These are phyloP conservation scores for Caenorhabditis sp. DNA, from an alignment of 2,888 invertebrate genomes.

Conservation along the genomic window DNA sequence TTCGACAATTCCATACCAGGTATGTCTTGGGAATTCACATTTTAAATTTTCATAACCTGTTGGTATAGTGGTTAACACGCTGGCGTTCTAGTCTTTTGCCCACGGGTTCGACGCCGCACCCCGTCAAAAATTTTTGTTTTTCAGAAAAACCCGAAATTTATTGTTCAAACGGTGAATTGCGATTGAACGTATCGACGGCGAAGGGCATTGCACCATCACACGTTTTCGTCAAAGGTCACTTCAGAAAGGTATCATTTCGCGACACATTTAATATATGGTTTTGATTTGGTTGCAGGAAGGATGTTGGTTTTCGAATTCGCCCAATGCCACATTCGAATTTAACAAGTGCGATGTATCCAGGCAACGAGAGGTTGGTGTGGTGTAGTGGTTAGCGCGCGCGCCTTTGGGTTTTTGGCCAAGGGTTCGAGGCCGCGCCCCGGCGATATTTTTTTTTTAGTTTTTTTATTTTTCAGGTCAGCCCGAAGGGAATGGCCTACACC, in stretches of 20 bases:
- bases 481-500: slow-evolving; percentile 65
- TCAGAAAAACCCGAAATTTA: background rate
- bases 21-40: background rate
- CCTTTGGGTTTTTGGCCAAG: no score
- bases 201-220: slow-evolving; percentile 56
- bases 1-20: background rate
- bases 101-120: no score
- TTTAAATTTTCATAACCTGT: no score
- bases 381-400: no score
- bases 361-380: slow-evolving; percentile 62
- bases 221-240: slow-evolving; percentile 67
- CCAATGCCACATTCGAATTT: slow-evolving; percentile 62
- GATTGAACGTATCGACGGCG: slow-evolving; percentile 51
- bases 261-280: no score
- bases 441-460: no score
- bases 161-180: slow-evolving; percentile 6
- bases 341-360: slow-evolving; percentile 65
- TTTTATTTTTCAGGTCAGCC: slow-evolving; percentile 54
- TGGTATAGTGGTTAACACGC: no score
- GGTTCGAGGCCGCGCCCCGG: no score
- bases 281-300: slow-evolving; percentile 47
- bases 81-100: no score
- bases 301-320: slow-evolving; percentile 55
- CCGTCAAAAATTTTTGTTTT: background rate
- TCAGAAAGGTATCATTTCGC: slow-evolving; percentile 43